phyloP scores from a whole-genome alignment of 2,113 vertebrate genomes.

The Nyctibius bracteatus region DNA sequence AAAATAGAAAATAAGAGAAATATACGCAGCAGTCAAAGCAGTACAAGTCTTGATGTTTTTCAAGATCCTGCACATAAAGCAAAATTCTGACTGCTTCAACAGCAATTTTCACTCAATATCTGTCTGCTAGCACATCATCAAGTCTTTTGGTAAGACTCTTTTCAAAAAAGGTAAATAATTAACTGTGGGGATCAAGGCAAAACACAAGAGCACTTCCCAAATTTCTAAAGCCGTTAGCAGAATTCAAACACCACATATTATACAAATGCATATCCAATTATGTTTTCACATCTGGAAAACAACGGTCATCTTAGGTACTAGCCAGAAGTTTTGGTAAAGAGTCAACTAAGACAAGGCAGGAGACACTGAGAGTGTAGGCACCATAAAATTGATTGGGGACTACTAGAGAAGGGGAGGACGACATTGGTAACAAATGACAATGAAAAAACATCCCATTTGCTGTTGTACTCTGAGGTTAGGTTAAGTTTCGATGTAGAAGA shows the following conservation, averaged over 20 bases:
- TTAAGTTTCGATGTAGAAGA: background rate
- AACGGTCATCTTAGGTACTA: background rate
- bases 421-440: background rate
- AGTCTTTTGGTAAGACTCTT: background rate
- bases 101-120: background rate
- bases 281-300: background rate
- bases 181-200: background rate
- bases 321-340: background rate
- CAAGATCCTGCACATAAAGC: background rate
- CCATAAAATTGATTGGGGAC: background rate
- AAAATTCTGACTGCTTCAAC: background rate
- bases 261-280: background rate
- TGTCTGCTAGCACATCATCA: background rate
- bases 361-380: background rate
- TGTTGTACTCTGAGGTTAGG: background rate
- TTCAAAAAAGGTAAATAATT: background rate
- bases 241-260: background rate
- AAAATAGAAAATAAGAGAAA: background rate
- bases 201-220: background rate
- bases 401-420: background rate
- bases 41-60: background rate
- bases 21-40: background rate
- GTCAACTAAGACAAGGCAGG: background rate
- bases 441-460: slow-evolving; percentile 2
- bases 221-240: background rate